A percentile compares a stretch with the other conserved stretches of the same genome.
Conservation (phyloP, 2,113 vertebrate genomes). For the Actenoides lindsayi region DNA sequence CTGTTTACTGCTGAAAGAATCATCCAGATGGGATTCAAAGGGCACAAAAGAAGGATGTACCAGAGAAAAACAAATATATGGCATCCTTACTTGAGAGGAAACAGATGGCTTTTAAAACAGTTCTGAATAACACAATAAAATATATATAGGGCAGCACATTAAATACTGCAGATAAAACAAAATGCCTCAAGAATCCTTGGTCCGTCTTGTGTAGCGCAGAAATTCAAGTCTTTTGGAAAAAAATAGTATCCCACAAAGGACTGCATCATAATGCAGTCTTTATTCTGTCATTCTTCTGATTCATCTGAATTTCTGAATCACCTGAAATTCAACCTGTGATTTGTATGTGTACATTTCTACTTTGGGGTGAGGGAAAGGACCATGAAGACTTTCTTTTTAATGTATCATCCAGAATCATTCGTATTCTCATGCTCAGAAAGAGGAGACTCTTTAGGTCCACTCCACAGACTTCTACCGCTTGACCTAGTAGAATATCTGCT, state of each 20-base stretch:
- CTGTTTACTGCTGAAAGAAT: neutral
- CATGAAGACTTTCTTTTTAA: neutral
- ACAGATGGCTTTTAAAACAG: conserved; percentile 19
- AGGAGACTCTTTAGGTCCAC: neutral
- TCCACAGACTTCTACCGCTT: neutral
- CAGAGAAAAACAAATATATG: neutral
- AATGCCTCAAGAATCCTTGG: neutral
- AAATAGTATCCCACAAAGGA: neutral
- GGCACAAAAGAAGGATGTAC: neutral
- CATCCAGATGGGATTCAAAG: conserved; percentile 8
- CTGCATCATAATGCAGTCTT: neutral
- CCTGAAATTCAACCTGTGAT: conserved; percentile 40
- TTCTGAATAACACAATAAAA: neutral
- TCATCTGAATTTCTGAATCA: conserved; percentile 56
- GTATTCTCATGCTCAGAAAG: neutral
- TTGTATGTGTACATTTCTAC: neutral
- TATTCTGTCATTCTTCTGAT: conserved; percentile 32
- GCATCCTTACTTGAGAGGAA: neutral
- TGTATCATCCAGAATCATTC: neutral
- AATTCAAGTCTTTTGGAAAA: neutral
- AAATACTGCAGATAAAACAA: neutral
- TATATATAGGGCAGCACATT: neutral
- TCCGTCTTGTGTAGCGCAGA: neutral
- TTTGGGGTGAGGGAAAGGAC: neutral
- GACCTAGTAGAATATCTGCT: neutral